phyloP scores from a whole-genome alignment of 2,797 vertebrate species.

The Anguilla obscura region DNA sequence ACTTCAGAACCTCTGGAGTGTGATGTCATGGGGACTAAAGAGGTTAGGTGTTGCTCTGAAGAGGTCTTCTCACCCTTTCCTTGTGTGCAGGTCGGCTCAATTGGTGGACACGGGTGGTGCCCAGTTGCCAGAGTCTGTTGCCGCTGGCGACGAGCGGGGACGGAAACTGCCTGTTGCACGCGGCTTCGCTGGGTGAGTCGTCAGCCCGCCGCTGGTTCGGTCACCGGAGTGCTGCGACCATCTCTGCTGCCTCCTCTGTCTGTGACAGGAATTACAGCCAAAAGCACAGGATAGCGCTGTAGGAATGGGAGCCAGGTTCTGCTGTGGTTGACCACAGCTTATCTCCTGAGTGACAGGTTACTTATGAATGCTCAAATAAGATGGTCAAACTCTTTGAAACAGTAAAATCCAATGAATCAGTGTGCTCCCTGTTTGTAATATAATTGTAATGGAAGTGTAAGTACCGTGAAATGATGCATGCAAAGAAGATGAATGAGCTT shows the following conservation, averaged over 20 bases:
- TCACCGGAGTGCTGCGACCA: not conserved
- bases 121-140: slow-evolving; percentile 87
- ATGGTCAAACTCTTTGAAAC: not conserved
- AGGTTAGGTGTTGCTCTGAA: not conserved
- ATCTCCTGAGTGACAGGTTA: not conserved
- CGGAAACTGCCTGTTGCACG: slow-evolving; percentile 93
- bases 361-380: not conserved
- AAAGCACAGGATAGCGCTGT: not conserved
- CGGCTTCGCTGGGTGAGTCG: slow-evolving; percentile 88
- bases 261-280: not conserved
- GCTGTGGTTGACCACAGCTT: not conserved
- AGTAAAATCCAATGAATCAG: not conserved
- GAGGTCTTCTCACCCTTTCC: not conserved
- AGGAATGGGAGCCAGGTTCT: not conserved
- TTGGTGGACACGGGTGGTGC: slow-evolving; percentile 91
- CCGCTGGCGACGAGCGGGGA: slow-evolving; percentile 94
- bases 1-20: not conserved
- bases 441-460: not conserved
- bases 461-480: not conserved
- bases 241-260: not conserved
- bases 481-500: not conserved
- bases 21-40: not conserved
- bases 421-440: not conserved
- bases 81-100: slow-evolving; percentile 84
- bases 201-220: not conserved